Percentiles rank a stretch among this genome's conserved stretches.
phyloP scores from a whole-genome alignment of 2,888 invertebrate species.

The Sylvicola cinctus region DNA sequence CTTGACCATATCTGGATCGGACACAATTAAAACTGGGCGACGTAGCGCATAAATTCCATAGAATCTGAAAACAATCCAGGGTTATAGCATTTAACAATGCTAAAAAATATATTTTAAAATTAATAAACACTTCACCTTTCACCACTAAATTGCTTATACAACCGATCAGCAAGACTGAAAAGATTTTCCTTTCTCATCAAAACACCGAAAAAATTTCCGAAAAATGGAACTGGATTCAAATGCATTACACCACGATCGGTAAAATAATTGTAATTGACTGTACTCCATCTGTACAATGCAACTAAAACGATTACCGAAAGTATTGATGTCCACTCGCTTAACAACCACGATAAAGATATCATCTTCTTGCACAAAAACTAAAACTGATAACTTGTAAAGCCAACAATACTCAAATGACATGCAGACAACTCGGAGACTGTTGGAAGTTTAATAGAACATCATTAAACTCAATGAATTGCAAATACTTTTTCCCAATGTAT shows the following conservation, averaged over 20 bases:
- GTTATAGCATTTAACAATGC: too few species aligned
- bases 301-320: background rate
- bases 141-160: slow-evolving; percentile 2
- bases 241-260: background rate
- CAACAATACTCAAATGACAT: too few species aligned
- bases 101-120: too few species aligned
- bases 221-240: background rate
- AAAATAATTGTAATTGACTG: slow-evolving; percentile 1
- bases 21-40: slow-evolving; percentile 24
- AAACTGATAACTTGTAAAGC: too few species aligned
- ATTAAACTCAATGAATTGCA: too few species aligned
- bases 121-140: slow-evolving; percentile 2
- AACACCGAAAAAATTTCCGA: background rate
- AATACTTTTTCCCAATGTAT: too few species aligned
- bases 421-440: too few species aligned
- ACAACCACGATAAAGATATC: too few species aligned
- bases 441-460: too few species aligned
- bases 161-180: background rate
- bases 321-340: too few species aligned
- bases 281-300: background rate
- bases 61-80: slow-evolving; percentile 18
- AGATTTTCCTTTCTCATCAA: too few species aligned
- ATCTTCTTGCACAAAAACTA: too few species aligned
- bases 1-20: slow-evolving; percentile 33
- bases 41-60: slow-evolving; percentile 27